Base-by-base conservation (phyloP, 2,113 vertebrate species). In the Harpagus bidentatus region DNA sequence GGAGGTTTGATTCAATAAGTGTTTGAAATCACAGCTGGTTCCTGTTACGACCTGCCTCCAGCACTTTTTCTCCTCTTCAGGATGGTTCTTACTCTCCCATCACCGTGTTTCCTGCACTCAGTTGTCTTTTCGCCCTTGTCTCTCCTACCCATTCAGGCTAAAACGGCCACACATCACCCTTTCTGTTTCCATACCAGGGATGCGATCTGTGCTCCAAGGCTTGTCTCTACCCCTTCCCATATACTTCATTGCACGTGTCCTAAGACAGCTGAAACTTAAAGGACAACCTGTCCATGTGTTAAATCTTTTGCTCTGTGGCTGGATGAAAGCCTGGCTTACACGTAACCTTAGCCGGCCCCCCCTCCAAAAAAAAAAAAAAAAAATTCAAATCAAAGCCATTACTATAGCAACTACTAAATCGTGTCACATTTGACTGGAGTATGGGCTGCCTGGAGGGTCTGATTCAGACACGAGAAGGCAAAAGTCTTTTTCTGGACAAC, bases 291-390 rank as follows among this genome's bases (percentile, higher is more conserved):
- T 5, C 10, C 28, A 1, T 10, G 7, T 71, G 32, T 70, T 45
- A 50, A 62, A 50, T 38, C 1, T 92, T 85, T 48, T 65, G 21
- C 28, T 52, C n/a, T 42, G 32, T 40, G 77, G 71, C 31, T 73
- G 19, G 13, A 20, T 15, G 45, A 93, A 93, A 83, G 6, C 13
- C 32, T 48, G 53, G 47, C 19, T 50, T 48, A 77, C 36, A 16
- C 0, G 3, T 52, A 50, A 50, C 48, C 23, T 50, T 25, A 14
- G 48, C 7, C 20, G 10, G 5, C 22, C 12, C 11, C 48, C 7
- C 47, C 47, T 12, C 47, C 7, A 63, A 19, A 58, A 31, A 6
- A 45, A 18, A 58, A 63, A 19, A 58, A 31, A 6, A 45, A 18
- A 58, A 18, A 55, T 18, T 42, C 13, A 91, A 71, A 66, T 50